These are phyloP conservation scores for Lagorchestes hirsutus DNA, from an alignment of 2,797 vertebrate species.

Conservation along the genomic window DNA sequence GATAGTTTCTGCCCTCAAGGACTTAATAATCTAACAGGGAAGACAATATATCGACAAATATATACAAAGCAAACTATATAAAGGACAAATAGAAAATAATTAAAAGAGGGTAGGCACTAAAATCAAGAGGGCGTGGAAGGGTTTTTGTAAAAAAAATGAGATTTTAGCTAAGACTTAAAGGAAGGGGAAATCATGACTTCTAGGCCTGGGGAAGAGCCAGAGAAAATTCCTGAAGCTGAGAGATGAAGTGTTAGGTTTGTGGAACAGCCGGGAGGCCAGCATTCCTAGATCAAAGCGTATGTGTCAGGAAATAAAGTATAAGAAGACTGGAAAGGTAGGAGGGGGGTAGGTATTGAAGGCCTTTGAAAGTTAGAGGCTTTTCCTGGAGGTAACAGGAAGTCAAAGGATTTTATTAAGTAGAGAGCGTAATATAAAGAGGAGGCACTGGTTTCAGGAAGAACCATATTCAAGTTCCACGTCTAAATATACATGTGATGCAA, in stretches of 20 bases:
- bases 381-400: background rate
- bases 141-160: background rate
- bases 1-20: background rate
- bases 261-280: background rate
- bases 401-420: background rate
- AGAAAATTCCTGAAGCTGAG: background rate
- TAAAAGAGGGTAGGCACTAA: background rate
- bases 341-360: too few species aligned
- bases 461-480: background rate
- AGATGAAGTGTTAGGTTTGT: background rate
- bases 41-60: background rate
- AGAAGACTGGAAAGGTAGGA: background rate
- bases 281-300: background rate
- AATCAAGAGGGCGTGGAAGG: background rate
- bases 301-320: background rate
- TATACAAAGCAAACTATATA: background rate
- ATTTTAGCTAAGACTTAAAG: background rate
- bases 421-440: background rate
- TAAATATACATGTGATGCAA: background rate
- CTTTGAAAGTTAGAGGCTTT: background rate
- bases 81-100: background rate
- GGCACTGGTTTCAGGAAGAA: background rate
- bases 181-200: background rate
- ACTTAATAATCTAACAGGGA: background rate
- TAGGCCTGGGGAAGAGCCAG: background rate